Percentiles rank a stretch among this genome's conserved stretches.
These are phyloP conservation scores for Cyanoderma ruficeps DNA, from an alignment of 2,113 vertebrate species.

Conservation along the genomic window DNA sequence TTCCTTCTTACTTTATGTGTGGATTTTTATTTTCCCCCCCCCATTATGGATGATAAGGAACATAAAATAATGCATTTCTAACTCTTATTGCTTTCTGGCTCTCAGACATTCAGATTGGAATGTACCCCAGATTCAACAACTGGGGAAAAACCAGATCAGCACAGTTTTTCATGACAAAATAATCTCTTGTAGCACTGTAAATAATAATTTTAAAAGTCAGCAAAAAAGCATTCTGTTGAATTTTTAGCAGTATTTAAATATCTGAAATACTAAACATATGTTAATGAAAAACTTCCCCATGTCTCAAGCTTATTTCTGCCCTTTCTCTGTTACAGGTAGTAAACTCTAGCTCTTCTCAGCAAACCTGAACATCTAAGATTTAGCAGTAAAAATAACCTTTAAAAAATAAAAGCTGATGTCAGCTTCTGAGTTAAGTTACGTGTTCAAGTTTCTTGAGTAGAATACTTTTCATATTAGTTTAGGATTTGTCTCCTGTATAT, in stretches of 20 bases:
- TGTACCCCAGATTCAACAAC: not conserved
- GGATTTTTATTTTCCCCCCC: not conserved
- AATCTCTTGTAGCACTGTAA: not conserved
- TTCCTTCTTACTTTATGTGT: not conserved
- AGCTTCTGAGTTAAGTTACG: not conserved
- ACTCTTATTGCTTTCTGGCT: not conserved
- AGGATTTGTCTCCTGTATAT: not conserved
- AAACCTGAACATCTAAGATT: not conserved
- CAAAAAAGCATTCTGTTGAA: not conserved
- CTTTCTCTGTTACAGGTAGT: not conserved
- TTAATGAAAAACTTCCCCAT: not conserved
- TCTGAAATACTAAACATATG: not conserved
- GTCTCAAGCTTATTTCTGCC: not conserved
- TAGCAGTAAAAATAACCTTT: not conserved
- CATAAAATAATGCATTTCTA: not conserved
- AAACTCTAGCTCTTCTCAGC: not conserved
- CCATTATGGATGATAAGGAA: not conserved
- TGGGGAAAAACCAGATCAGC: not conserved
- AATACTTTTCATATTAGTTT: not conserved
- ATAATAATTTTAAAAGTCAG: not conserved
- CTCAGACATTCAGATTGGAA: not conserved
- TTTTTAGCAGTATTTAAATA: not conserved
- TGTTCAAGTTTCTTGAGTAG: not conserved
- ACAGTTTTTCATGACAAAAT: not conserved
- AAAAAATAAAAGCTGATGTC: not conserved